phyloP scores from a whole-genome alignment of 2,888 invertebrate genomes.

The Seira sanloemensis region DNA sequence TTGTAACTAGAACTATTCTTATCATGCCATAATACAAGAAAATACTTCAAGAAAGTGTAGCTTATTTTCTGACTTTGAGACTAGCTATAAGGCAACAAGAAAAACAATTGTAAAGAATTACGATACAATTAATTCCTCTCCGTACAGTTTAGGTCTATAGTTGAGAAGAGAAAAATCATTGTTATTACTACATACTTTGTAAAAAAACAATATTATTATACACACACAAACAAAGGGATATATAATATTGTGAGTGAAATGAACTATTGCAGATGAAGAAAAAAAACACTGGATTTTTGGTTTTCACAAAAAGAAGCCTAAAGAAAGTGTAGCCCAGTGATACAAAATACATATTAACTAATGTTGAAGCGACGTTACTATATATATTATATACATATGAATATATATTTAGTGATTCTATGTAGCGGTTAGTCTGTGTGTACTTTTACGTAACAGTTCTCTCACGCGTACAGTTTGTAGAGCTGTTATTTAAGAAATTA shows the following conservation, averaged over 20 bases:
- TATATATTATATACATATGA: constrained; percentile 30
- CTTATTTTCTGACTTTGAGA: constrained; percentile 62
- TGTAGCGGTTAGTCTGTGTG: constrained; percentile 41
- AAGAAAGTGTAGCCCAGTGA: constrained; percentile 64
- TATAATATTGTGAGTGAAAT: constrained; percentile 28
- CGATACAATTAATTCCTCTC: no score
- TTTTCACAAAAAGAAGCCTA: constrained; percentile 45
- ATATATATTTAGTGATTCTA: constrained; percentile 23
- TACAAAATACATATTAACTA: constrained; percentile 58
- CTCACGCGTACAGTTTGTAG: constrained; percentile 40
- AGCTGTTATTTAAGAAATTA: constrained; percentile 45
- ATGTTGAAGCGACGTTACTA: constrained; percentile 31
- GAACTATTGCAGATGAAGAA: constrained; percentile 14
- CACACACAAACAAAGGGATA: neutral
- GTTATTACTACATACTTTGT: neutral
- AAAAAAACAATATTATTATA: neutral
- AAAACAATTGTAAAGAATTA: neutral
- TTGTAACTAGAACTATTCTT: constrained; percentile 56
- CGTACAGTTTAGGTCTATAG: no score
- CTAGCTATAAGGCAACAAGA: constrained; percentile 35
- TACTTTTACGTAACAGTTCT: constrained; percentile 36
- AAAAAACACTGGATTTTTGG: constrained; percentile 57
- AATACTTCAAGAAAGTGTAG: constrained; percentile 61
- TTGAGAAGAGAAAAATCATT: constrained; percentile 7
- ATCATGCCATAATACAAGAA: constrained; percentile 51